Conservation (phyloP, 2,113 vertebrate genomes). For the Ibidorhyncha struthersii region DNA sequence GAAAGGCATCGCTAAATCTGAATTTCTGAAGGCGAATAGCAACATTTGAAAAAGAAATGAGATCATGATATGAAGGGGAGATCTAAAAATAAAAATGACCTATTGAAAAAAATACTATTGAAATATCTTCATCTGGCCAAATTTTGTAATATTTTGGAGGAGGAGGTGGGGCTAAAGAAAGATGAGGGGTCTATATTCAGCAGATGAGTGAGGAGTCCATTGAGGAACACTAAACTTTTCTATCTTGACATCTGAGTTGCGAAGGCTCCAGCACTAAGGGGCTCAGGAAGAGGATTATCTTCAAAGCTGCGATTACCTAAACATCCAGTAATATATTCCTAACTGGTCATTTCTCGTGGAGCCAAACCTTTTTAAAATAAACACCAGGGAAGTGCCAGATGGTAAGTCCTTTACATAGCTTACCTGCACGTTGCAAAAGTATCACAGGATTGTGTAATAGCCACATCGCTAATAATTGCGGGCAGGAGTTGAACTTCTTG, state of each 20-base stretch:
- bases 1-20: not conserved
- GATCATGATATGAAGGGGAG: not conserved
- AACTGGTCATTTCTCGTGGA: not conserved
- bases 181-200: not conserved
- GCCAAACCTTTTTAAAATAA: not conserved
- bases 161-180: not conserved
- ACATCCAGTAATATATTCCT: not conserved
- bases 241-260: not conserved
- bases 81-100: not conserved
- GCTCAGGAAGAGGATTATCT: not conserved
- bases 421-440: not conserved
- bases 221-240: not conserved
- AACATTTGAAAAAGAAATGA: not conserved
- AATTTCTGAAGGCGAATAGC: not conserved
- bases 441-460: not conserved
- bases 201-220: fast-evolving
- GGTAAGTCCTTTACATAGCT: not conserved
- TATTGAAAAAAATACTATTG: not conserved
- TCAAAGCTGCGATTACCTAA: not conserved
- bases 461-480: not conserved
- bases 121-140: not conserved
- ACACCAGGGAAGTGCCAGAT: not conserved
- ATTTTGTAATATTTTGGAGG: not conserved
- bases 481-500: not conserved
- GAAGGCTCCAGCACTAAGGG: not conserved